Conservation (phyloP, 1,140 invertebrate species). For the Brachionus sp. region DNA sequence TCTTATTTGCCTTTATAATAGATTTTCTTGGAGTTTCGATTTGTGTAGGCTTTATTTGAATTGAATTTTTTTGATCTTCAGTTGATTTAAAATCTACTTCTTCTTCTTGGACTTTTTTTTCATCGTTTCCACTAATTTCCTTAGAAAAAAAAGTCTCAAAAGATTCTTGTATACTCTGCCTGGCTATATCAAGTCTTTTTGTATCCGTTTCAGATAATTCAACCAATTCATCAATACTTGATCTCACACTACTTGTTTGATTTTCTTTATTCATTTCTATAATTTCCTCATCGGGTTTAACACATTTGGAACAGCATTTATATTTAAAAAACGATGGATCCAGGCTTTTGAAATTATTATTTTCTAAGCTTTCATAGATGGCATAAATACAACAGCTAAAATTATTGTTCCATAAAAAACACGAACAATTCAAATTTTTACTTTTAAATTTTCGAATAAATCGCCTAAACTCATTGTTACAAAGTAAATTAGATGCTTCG, state of each 20-base stretch:
- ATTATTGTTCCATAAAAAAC: background rate
- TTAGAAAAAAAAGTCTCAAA: background rate
- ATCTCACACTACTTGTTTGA: background rate
- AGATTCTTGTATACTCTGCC: constrained; percentile 24
- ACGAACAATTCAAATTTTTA: background rate
- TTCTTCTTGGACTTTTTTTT: background rate
- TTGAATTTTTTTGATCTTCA: background rate
- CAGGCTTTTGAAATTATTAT: background rate
- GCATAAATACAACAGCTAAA: background rate
- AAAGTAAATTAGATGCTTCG: constrained; percentile 7
- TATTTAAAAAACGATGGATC: background rate
- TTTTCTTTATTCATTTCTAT: background rate
- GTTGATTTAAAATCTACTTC: background rate
- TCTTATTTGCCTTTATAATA: background rate
- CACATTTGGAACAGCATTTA: background rate
- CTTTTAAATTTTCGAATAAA: background rate
- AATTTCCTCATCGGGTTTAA: background rate
- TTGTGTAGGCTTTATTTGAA: background rate
- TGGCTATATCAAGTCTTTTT: background rate
- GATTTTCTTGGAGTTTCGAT: background rate
- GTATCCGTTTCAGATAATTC: background rate
- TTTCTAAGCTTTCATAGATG: background rate
- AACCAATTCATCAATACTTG: background rate
- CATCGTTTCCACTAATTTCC: background rate
- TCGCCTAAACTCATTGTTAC: background rate